These are phyloP conservation scores for Psix sp. DNA, from an alignment of 1,140 invertebrate genomes.

Conservation along the genomic window DNA sequence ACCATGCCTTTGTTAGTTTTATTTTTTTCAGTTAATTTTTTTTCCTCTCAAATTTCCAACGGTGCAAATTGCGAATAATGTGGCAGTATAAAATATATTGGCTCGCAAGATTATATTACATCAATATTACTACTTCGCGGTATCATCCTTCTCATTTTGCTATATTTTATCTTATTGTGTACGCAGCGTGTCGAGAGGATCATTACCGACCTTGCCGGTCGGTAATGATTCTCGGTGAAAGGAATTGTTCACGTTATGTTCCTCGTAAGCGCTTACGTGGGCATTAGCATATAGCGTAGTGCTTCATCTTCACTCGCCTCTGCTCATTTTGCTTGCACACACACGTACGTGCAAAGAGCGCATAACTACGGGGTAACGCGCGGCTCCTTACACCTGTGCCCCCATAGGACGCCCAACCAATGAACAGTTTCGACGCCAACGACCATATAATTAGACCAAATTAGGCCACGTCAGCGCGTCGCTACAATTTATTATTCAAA, in stretches of 20 bases:
- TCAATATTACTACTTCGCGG: constrained; percentile 42
- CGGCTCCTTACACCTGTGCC: constrained; percentile 59
- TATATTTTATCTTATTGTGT: constrained; percentile 55
- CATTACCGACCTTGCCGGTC: constrained; percentile 70
- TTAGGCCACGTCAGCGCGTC: constrained; percentile 53
- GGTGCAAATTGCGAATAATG: constrained; percentile 41
- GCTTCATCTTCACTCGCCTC: constrained; percentile 41
- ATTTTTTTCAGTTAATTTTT: constrained; percentile 12
- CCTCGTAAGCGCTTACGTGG: constrained; percentile 52
- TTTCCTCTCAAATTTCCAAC: constrained; percentile 4
- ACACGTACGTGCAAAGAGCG: constrained; percentile 52
- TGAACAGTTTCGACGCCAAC: constrained; percentile 52
- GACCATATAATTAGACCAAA: constrained; percentile 57
- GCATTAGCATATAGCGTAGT: constrained; percentile 47
- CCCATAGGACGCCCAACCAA: constrained; percentile 45
- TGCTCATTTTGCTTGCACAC: constrained; percentile 46
- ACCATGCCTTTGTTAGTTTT: constrained; percentile 11
- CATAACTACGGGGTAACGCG: constrained; percentile 58
- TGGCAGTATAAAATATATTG: constrained; percentile 35
- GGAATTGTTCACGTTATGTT: constrained; percentile 65
- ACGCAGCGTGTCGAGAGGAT: constrained; percentile 64
- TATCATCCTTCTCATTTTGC: constrained; percentile 38
- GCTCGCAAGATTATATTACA: constrained; percentile 39
- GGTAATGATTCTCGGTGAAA: constrained; percentile 75
- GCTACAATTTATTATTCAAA: constrained; percentile 53